Base-by-base conservation (phyloP, 2,113 vertebrate species). In the Setophaga kirtlandii region DNA sequence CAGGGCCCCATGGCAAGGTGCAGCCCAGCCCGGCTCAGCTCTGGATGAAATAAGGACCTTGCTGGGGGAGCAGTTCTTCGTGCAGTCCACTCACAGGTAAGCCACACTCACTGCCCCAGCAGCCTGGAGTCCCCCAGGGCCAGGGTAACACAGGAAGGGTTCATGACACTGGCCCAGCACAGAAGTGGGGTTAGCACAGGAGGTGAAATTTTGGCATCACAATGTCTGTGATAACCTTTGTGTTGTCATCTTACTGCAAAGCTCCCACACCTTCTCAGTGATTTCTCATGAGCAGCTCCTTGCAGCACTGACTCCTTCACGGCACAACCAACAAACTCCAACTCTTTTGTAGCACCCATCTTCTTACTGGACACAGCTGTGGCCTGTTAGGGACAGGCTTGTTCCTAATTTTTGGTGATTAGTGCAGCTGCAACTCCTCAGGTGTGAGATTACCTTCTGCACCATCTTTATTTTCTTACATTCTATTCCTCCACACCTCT, bases 1-100 rank as follows among this genome's bases (percentile, higher is more conserved):
- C 90, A 86, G 92, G 96, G 90, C 97, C 97, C 35, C 94, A 98
- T 98, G 98, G 98, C 97, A 97, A 96, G 97, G 96, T 86, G 97
- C 97, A 98, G 96, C 96, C 96, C 96, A 90, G 71, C 87, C 96
- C 92, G 96, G 94, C 88, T 92, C 96, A 94, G 97, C 46, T 98
- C 97, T 79, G 97, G 97, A 78, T 96, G 97, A 95, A 97, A 82
- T 98, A 97, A 98, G 94, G 64, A 95, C 89, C 82, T 94, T 95
- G 93, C 92, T 91, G 81, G 95, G 86, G 89, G 79, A 97, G 83
- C 97, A 97, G 87, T 85, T 98, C 97, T 98, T 93, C 76, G 58
- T 96, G 96, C 97, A 94, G 88, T 78, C 28, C 89, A 87, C 94
- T 89, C 91, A 19, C 78, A 98, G 97, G 98, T 98, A 97, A 97